Percentiles rank a stretch among this genome's conserved stretches.
Evolutionary conservation across 2,113 vertebrate genomes (phyloP).

Genomic region (Microtus pennsylvanicus): DNA sequence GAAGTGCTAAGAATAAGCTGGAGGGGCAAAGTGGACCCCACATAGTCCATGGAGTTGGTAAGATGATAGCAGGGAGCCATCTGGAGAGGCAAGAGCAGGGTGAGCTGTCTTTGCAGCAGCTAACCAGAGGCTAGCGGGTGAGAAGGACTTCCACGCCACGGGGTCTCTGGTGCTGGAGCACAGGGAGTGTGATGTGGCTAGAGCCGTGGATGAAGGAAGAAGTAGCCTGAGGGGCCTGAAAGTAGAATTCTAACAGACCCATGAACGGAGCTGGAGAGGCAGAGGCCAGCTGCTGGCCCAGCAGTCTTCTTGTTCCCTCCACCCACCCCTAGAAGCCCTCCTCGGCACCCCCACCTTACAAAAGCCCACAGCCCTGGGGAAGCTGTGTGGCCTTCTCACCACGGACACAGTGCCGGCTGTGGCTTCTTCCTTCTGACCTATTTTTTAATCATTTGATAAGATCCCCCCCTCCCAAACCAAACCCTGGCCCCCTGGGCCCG

Average conservation of each 20-base stretch:
- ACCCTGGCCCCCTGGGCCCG: conserved; percentile 71
- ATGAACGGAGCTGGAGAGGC: neutral
- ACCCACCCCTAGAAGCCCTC: neutral
- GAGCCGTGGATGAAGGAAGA: neutral
- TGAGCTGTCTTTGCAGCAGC: neutral
- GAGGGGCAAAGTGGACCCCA: neutral
- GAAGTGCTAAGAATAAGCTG: neutral
- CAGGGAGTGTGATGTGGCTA: neutral
- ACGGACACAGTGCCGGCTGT: conserved; percentile 53
- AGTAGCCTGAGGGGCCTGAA: neutral
- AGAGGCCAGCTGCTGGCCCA: neutral
- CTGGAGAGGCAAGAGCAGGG: neutral
- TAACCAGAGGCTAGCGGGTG: neutral
- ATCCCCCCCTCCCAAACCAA: conserved; percentile 54
- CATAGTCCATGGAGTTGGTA: neutral
- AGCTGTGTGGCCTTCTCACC: conserved; percentile 48
- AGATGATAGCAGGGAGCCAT: neutral
- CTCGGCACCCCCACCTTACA: neutral
- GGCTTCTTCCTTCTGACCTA: conserved; percentile 81
- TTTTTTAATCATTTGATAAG: conserved; percentile 82
- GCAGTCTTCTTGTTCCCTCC: neutral
- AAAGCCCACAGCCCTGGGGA: conserved; percentile 46
- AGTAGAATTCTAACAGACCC: neutral
- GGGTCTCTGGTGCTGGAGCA: neutral
- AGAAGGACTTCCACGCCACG: neutral